Percentiles rank a stretch among this genome's conserved stretches.
Evolutionary conservation across 2,797 vertebrate genomes (phyloP).

Genomic region (Gallirallus australis): DNA sequence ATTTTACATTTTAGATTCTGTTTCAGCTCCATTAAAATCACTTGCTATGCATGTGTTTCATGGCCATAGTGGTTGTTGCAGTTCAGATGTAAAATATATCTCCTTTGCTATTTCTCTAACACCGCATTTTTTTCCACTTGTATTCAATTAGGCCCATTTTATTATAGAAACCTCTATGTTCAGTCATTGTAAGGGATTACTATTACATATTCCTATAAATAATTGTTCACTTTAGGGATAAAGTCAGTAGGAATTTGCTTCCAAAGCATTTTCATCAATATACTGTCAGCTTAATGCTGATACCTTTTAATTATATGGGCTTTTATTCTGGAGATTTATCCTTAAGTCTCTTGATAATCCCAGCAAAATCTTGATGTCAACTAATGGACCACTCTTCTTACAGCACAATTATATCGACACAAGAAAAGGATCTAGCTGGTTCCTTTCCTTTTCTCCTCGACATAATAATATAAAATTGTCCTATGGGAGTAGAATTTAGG

Average conservation of each 20-base stretch:
- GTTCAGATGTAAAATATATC: background rate
- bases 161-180: conserved; percentile 44
- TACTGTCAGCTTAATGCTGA: conserved; percentile 58
- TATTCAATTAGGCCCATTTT: conserved; percentile 42
- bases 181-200: conserved; percentile 59
- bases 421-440: background rate
- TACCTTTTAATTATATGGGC: conserved; percentile 70
- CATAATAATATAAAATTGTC: background rate
- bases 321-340: conserved; percentile 62
- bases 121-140: background rate
- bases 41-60: background rate
- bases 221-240: conserved; percentile 71
- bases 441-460: background rate
- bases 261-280: conserved; percentile 64
- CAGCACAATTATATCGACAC: background rate
- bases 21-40: background rate
- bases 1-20: background rate
- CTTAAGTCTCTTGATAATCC: conserved; percentile 74
- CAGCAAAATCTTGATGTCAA: conserved; percentile 60
- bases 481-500: background rate
- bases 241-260: conserved; percentile 74
- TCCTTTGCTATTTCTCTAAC: background rate
- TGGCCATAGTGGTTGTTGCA: background rate
- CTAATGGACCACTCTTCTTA: conserved; percentile 30
- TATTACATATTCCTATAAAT: conserved; percentile 68